Evolutionary conservation across 2,888 invertebrate species (phyloP), one percentile per base, ranked within the genome.

Genomic region (Apocheima hispidaria): DNA sequence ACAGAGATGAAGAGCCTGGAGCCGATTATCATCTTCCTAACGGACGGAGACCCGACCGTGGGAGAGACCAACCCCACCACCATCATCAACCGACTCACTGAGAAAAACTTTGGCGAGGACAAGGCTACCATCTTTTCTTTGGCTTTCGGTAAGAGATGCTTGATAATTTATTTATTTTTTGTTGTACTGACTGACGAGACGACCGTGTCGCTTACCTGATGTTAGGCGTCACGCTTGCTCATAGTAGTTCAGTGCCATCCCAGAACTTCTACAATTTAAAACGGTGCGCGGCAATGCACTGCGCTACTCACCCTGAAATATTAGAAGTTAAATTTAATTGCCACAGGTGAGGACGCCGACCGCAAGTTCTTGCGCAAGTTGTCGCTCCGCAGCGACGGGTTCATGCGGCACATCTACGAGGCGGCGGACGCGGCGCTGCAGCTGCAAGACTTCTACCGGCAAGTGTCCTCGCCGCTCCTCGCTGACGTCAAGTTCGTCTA

Each of bases 361-460:
- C 93, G 94, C 70, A 84, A 91, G 20, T 95, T 96, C 81, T 83
- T 96, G 20, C 94, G 95, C 73, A 94, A 94, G 76, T 77, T 96
- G 43, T 94, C 96, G 0, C 85, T 94, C 16, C 93, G 94, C 62
- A 96, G 96, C 83, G 90, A 90, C 28, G 96, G 96, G 4, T 95
- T 95, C 81, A 94, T 95, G 72, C 88, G 95, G 2, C 94, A 95
- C 79, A 96, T 96, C 68, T 96, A 96, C 84, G 95, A 95, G 79
- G 95, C 94, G n/a, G 92, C 95, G 0, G 96, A 96, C 78, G 95
- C 96, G 1, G 93, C 94, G 64, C 81, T 95, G 40, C 96, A 96
- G 81, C 87, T 96, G 43, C 87, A 93, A 48, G 93, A 94, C 78
- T 96, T 95, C 86, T 96, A 95, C 87, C 90, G 91, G 35, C 94